Conservation (phyloP, 2,797 vertebrate genomes). For the Mus caroli region DNA sequence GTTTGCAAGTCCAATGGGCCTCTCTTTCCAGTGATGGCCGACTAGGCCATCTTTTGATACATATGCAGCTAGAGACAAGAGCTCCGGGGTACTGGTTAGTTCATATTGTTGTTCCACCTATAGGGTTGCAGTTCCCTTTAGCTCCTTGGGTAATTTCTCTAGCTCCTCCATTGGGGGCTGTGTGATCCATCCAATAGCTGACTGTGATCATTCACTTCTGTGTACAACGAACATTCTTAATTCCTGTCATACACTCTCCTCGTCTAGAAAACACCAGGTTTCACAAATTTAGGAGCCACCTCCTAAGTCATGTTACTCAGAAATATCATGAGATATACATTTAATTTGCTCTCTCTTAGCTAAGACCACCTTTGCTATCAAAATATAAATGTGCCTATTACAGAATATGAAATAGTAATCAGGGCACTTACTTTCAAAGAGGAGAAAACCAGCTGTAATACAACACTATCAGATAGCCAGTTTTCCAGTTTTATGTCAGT, state of each 20-base stretch:
- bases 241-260: background rate
- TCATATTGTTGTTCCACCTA: too few species aligned
- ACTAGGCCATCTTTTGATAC: too few species aligned
- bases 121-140: too few species aligned
- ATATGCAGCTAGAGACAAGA: too few species aligned
- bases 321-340: background rate
- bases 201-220: too few species aligned
- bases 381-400: conserved; percentile 42
- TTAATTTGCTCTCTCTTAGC: conserved; percentile 15
- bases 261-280: background rate
- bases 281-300: background rate
- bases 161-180: too few species aligned
- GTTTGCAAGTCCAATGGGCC: too few species aligned
- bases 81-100: too few species aligned
- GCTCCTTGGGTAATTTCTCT: too few species aligned
- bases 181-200: too few species aligned
- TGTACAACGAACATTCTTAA: background rate
- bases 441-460: conserved; percentile 3
- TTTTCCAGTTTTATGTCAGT: conserved; percentile 8
- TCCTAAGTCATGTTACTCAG: background rate
- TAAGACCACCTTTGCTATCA: background rate
- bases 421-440: conserved; percentile 1
- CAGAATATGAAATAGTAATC: background rate
- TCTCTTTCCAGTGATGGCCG: too few species aligned
- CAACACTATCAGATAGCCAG: background rate